phyloP scores from a whole-genome alignment of 1,140 invertebrate genomes.

The Caerostris darwini region DNA sequence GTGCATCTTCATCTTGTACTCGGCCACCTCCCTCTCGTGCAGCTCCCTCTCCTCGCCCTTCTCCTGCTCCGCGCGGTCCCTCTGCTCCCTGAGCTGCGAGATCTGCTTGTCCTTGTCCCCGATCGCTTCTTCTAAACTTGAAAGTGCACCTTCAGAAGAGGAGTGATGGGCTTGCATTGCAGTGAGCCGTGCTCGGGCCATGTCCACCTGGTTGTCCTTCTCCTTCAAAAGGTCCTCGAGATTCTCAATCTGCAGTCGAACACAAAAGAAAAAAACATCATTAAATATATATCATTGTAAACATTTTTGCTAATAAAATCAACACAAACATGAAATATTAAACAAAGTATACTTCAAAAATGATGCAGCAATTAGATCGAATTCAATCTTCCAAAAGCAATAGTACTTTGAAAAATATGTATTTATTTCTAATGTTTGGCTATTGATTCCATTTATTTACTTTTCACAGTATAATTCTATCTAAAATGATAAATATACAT shows the following conservation, averaged over 20 bases:
- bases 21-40: constrained; percentile 95
- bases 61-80: constrained; percentile 97
- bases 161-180: constrained; percentile 95
- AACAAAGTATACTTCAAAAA: no score
- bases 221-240: constrained; percentile 97
- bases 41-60: constrained; percentile 96
- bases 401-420: no score
- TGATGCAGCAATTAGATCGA: no score
- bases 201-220: constrained; percentile 98
- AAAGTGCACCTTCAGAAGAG: constrained; percentile 94
- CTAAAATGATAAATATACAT: no score
- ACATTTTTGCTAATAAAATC: no score
- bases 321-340: no score
- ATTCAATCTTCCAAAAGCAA: no score
- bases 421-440: no score
- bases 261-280: background rate
- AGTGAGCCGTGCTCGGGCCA: constrained; percentile 93
- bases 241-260: constrained; percentile 97
- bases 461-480: no score
- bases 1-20: constrained; percentile 96
- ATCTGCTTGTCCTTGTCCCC: constrained; percentile 98
- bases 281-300: no score
- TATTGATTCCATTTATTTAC: no score
- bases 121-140: constrained; percentile 96
- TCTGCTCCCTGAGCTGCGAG: constrained; percentile 93